Base-by-base conservation (phyloP, 1,140 invertebrate genomes). In the Drosophila ambigua region DNA sequence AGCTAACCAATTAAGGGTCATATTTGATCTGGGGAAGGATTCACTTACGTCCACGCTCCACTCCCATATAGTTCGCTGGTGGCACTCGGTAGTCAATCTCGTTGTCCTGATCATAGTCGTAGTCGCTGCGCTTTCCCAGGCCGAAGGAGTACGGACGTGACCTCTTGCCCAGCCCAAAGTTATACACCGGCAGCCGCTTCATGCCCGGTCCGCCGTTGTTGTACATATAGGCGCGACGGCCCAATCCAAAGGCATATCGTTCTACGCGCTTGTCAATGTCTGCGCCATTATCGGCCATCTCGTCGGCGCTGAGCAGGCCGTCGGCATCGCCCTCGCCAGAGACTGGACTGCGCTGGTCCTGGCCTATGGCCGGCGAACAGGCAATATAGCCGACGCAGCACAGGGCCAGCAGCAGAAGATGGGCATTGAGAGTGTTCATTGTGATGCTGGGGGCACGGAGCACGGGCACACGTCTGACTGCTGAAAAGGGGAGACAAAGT, bases 111-210 rank as follows among this genome's bases (percentile, higher is more conserved):
- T 85, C 83, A 50, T 91, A 72, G 6, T 91, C 89, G 43, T 79
- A 89, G 55, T 91, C 85, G 15, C 62, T 72, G 39, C 91, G 87
- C 59, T 92, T 92, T n/a, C 91, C 91, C 75, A 92, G 73, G 2
- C 91, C 91, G 49, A 92, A 92, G 53, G 90, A 91, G 35, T 92
- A 92, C 5, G 90, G 91, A 46, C 79, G 75, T 0, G 91, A 79
- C n/a, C 91, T 72, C 58, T 92, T 92, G 28, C 91, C 91, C 61
- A 92, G 63, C 0, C 91, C 91, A 31, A 92, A 92, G 58, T 92
- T 92, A 35, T 92, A 92, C 0, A 91, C 80, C 2, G 91, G 91
- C 59, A 92, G 57, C 45, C 91, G 90, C 63, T 92, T 92, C 68
- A 90, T 84, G 0, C 91, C 90, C 13, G 75, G 58, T 5, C 76